These are phyloP conservation scores for Drosophila longiperda DNA, from an alignment of 2,888 invertebrate genomes.

Conservation along the genomic window DNA sequence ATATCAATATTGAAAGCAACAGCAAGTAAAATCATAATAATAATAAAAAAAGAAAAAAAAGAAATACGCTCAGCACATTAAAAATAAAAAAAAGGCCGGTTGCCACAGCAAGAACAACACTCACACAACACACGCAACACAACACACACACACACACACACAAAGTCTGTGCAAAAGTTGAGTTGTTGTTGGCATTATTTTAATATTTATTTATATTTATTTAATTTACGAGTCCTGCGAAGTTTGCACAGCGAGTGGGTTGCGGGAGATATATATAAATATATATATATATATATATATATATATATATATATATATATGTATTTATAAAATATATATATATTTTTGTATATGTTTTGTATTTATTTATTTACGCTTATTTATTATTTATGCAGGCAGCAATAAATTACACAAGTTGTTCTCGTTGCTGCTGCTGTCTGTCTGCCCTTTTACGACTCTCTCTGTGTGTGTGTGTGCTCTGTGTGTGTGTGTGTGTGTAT, in stretches of 20 bases:
- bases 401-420: conserved; percentile 81
- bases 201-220: conserved; percentile 76
- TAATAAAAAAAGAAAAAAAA: conserved; percentile 24
- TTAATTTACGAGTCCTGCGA: conserved; percentile 76
- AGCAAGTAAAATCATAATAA: conserved; percentile 21
- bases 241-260: conserved; percentile 51
- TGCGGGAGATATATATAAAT: conserved; percentile 19
- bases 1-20: conserved; percentile 52
- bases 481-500: conserved; percentile 30
- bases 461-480: conserved; percentile 25
- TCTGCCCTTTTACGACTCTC: conserved; percentile 38
- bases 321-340: conserved; percentile 21
- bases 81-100: conserved; percentile 57
- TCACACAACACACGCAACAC: conserved; percentile 1
- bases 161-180: conserved; percentile 29
- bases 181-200: conserved; percentile 54
- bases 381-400: conserved; percentile 83
- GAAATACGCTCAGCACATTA: conserved; percentile 39
- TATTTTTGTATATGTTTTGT: conserved; percentile 55
- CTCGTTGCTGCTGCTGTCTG: conserved; percentile 32
- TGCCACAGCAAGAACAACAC: conserved; percentile 28
- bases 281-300: conserved; percentile 12
- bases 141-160: conserved; percentile 18
- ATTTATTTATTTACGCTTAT: conserved; percentile 81
- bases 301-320: background rate